Evolutionary conservation across 1,140 invertebrate genomes (phyloP).

Genomic region (Trichomalopsis sarcophagae): DNA sequence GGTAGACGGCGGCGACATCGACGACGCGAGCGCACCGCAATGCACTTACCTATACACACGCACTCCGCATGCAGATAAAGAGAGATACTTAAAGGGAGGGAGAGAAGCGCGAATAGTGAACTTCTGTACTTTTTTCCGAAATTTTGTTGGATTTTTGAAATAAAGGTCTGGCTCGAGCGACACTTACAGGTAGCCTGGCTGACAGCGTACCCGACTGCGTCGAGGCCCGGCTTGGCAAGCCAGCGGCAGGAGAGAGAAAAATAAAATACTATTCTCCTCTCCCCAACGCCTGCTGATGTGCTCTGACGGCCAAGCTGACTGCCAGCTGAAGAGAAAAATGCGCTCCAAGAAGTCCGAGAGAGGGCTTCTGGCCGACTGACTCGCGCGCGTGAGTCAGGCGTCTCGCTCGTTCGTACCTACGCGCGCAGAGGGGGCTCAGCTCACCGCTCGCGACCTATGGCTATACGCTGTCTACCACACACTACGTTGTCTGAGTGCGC

Average conservation of each 20-base stretch:
- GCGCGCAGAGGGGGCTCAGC: neutral
- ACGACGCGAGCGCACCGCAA: neutral
- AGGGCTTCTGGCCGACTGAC: slow-evolving; percentile 37
- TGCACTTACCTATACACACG: neutral
- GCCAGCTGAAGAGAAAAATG: slow-evolving; percentile 20
- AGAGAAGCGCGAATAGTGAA: neutral
- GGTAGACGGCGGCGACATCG: neutral
- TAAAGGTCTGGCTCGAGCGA: neutral
- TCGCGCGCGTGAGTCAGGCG: neutral
- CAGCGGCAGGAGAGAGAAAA: neutral
- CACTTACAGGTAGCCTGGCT: slow-evolving; percentile 19
- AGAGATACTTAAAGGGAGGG: neutral
- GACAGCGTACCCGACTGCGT: too few species aligned
- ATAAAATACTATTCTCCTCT: neutral
- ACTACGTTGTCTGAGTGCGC: too few species aligned
- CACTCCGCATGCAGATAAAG: neutral
- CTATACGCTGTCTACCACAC: too few species aligned
- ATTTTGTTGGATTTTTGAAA: slow-evolving; percentile 14
- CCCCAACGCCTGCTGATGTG: neutral
- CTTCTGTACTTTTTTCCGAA: neutral
- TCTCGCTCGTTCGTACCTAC: neutral
- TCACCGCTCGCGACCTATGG: too few species aligned
- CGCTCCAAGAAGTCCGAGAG: neutral
- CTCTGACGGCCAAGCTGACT: neutral
- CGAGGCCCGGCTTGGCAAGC: neutral